Base-by-base conservation (phyloP, 2,797 vertebrate genomes). In the Podargus strigoides region DNA sequence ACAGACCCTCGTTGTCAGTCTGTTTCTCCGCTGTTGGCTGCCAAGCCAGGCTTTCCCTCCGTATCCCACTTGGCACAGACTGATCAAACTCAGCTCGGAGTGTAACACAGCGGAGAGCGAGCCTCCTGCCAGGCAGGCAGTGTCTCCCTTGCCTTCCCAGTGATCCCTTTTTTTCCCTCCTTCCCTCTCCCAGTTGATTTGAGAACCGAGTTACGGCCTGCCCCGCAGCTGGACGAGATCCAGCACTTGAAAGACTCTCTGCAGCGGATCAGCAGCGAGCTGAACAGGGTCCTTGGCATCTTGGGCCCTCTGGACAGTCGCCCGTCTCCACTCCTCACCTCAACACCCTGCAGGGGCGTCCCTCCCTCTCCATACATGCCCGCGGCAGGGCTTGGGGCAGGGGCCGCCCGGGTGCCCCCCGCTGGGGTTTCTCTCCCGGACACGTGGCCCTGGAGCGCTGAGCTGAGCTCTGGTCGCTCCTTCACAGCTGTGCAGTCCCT, bases 211-310 rank as follows among this genome's bases (percentile, higher is more conserved):
- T 63, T 87, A 12, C 74, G 42, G 37, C 83, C 95, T 12, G 24
- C 5, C 36, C 94, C 96, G 0, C 97, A 98, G 36, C 97, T 97
- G 5, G 97, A 97, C 87, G 98, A 98, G 97, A 97, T 99, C 93
- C 98, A 98, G 90, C 97, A 97, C 92, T 56, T 99, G 89, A 97
- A 97, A 0, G 97, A 98, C 56, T 99, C 99, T 1, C 97, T 99
- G 87, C 98, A 98, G 96, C 97, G 96, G 28, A 98, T 99, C 97
- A 99, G 98, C 24, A 91, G 96, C 2, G 98, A 99, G 95, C 98
- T 99, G 27, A 98, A 98, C 24, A 91, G 96, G 0, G 98, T 99
- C 27, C 97, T 99, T 3, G 67, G 96, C 10, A 69, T 98, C 3
- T 76, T 99, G 96, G 98, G 97, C 46, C 98, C 98, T 12, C 96